phyloP scores from a whole-genome alignment of 2,113 vertebrate genomes.

The Parus major region DNA sequence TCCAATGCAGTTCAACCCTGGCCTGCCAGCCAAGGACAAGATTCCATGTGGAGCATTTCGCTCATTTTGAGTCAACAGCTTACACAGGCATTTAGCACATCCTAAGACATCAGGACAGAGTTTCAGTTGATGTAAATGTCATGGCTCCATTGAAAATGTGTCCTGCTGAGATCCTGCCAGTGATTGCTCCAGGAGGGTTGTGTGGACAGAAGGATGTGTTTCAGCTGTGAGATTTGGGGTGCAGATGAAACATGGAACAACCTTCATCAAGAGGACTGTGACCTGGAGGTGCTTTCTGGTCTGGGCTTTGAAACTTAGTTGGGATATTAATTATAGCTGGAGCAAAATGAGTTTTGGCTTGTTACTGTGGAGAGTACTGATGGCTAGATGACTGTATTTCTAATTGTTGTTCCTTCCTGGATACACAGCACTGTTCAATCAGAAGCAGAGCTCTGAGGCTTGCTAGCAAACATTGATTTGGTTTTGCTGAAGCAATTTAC shows the following conservation, averaged over 20 bases:
- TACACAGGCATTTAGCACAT: background rate
- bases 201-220: background rate
- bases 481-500: conserved; percentile 53
- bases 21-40: background rate
- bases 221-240: background rate
- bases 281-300: conserved; percentile 21
- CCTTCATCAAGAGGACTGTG: background rate
- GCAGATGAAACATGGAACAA: background rate
- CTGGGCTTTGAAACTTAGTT: conserved; percentile 28
- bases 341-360: conserved; percentile 14
- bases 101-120: background rate
- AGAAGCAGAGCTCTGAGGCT: conserved; percentile 47
- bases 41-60: background rate
- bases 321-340: conserved; percentile 26
- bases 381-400: conserved; percentile 5
- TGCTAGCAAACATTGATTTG: conserved; percentile 51
- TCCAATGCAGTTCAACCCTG: background rate
- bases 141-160: background rate
- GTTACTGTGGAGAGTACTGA: background rate
- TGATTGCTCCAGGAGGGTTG: background rate
- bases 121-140: background rate
- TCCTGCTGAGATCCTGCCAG: background rate
- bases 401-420: conserved; percentile 40
- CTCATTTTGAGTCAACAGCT: background rate
- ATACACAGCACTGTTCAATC: conserved; percentile 23